These are phyloP conservation scores for Oreochromis grahami DNA, from an alignment of 2,797 vertebrate species.

Conservation along the genomic window DNA sequence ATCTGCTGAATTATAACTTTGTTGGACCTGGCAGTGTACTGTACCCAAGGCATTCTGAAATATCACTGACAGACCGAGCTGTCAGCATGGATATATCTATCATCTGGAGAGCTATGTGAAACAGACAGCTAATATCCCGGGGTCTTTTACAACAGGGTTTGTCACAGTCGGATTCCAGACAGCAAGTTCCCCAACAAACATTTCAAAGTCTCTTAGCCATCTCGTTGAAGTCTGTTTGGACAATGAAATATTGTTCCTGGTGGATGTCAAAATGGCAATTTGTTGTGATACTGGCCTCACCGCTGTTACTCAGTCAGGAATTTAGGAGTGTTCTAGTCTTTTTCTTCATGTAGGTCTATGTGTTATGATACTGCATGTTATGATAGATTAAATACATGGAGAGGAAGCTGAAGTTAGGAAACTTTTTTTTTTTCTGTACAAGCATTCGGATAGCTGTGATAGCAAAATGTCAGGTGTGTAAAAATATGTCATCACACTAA, in stretches of 20 bases:
- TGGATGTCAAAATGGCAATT: background rate
- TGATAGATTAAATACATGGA: background rate
- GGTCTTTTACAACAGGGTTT: constrained; percentile 40
- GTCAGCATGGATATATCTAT: constrained; percentile 53
- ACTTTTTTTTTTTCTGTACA: background rate
- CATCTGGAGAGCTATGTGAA: constrained; percentile 40
- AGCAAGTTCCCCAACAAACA: constrained; percentile 37
- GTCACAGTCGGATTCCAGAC: constrained; percentile 39
- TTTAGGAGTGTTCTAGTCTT: background rate
- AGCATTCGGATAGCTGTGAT: background rate
- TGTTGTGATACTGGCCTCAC: background rate
- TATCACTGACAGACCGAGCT: constrained; percentile 51
- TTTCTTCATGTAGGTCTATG: background rate
- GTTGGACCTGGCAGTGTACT: constrained; percentile 67
- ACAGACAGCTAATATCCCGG: constrained; percentile 53
- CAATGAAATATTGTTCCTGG: background rate
- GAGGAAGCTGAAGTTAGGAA: background rate
- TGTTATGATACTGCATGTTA: background rate
- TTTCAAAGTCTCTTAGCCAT: constrained; percentile 28
- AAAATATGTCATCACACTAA: background rate
- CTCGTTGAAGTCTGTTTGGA: constrained; percentile 7
- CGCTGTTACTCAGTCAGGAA: background rate
- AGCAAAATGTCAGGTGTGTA: background rate
- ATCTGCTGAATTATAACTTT: constrained; percentile 76
- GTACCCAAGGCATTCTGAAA: constrained; percentile 66